These are phyloP conservation scores for Lutjanus argentimaculatus DNA, from an alignment of 2,797 vertebrate genomes.

Conservation along the genomic window DNA sequence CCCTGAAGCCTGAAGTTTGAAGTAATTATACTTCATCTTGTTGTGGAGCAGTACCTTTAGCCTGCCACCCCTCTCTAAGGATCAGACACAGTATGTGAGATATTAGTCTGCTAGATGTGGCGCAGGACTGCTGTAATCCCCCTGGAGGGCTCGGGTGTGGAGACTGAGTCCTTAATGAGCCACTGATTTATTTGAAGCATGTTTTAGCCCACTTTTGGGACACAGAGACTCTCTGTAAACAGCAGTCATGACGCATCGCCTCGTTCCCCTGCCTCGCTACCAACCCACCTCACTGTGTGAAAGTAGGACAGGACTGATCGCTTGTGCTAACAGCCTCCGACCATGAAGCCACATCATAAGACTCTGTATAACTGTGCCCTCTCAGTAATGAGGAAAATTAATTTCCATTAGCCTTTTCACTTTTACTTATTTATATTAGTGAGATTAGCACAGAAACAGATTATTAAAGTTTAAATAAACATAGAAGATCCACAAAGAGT, in stretches of 20 bases:
- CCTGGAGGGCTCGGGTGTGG: conserved; percentile 47
- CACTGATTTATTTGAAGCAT: conserved; percentile 79
- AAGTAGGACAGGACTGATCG: conserved; percentile 66
- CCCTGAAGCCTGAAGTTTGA: conserved; percentile 42
- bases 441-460: neutral
- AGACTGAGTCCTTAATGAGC: conserved; percentile 71
- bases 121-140: conserved; percentile 55
- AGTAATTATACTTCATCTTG: conserved; percentile 66
- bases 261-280: conserved; percentile 38
- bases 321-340: conserved; percentile 43
- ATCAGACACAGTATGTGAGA: conserved; percentile 56
- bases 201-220: conserved; percentile 75
- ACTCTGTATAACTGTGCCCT: conserved; percentile 3
- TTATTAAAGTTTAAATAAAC: neutral
- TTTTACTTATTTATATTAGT: neutral
- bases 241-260: conserved; percentile 60
- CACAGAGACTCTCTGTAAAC: conserved; percentile 59
- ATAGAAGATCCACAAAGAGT: neutral
- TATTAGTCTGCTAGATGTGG: conserved; percentile 50
- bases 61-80: conserved; percentile 42
- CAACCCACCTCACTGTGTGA: conserved; percentile 45
- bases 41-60: conserved; percentile 46
- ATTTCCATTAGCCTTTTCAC: neutral
- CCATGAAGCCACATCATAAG: conserved; percentile 36
- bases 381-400: neutral